Percentiles rank a stretch among this genome's conserved stretches.
Conservation (phyloP, 2,113 vertebrate species). For the Cochlearius cochlearius region DNA sequence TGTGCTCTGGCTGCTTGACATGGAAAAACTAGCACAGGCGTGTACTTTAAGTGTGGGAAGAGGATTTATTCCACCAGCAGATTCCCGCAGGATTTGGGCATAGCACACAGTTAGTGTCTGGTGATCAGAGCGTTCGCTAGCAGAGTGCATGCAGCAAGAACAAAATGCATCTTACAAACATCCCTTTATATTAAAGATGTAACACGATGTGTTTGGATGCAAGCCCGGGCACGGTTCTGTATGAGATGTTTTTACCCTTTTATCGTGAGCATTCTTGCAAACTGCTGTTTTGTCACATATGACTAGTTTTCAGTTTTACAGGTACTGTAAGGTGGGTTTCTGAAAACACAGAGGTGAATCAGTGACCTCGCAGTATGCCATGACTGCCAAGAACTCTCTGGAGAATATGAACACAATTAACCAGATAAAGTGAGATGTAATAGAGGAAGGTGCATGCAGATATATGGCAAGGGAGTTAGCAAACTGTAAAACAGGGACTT, state of each 20-base stretch:
- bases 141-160: neutral
- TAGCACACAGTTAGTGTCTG: neutral
- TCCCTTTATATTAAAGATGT: neutral
- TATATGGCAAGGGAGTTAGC: neutral
- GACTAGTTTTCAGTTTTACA: neutral
- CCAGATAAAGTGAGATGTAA: neutral
- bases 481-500: neutral
- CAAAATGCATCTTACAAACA: neutral
- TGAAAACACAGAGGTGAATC: neutral
- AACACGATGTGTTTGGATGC: neutral
- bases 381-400: neutral
- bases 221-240: neutral
- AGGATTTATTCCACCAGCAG: neutral
- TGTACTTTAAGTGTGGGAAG: neutral
- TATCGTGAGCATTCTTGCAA: neutral
- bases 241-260: neutral
- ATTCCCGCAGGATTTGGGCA: neutral
- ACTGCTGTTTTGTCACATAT: neutral
- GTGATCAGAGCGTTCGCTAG: neutral
- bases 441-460: neutral
- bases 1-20: neutral
- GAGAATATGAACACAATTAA: neutral
- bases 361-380: neutral
- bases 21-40: neutral
- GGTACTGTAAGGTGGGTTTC: neutral